Evolutionary conservation across 2,888 invertebrate species (phyloP).

Genomic region (Electrophaes corylata): DNA sequence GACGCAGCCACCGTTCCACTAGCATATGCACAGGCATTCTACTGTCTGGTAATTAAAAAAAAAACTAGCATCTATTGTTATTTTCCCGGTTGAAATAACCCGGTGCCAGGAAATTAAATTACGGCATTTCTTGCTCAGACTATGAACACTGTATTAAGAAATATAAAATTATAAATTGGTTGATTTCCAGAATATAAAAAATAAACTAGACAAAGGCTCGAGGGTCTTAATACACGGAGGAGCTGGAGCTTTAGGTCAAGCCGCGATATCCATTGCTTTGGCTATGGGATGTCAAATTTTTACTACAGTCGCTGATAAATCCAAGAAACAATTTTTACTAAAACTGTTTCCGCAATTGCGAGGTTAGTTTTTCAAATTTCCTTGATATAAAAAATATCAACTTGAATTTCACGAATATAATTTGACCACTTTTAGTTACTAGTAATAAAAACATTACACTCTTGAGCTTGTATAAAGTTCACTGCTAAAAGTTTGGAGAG

Average conservation of each 20-base stretch:
- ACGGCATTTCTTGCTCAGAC: too few relatives aligned
- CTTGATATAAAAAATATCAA: background rate
- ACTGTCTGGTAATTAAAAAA: slow-evolving; percentile 59
- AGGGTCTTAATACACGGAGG: slow-evolving; percentile 44
- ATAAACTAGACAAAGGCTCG: slow-evolving; percentile 26
- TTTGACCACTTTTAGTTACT: too few relatives aligned
- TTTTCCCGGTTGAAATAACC: too few relatives aligned
- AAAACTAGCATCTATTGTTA: too few relatives aligned
- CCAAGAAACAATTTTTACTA: slow-evolving; percentile 61
- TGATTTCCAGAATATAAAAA: slow-evolving; percentile 40
- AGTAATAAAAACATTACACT: too few relatives aligned
- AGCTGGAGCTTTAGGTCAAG: slow-evolving; percentile 65
- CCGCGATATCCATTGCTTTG: slow-evolving; percentile 57
- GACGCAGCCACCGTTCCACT: slow-evolving; percentile 91
- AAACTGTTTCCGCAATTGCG: slow-evolving; percentile 60
- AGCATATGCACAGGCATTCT: slow-evolving; percentile 85
- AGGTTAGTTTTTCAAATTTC: slow-evolving; percentile 46
- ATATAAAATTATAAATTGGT: background rate
- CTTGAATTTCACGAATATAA: too few relatives aligned
- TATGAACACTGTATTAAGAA: too few relatives aligned
- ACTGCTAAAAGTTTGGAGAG: too few relatives aligned
- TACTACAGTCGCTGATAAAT: slow-evolving; percentile 58
- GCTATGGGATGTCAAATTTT: slow-evolving; percentile 58
- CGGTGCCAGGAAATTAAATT: too few relatives aligned
- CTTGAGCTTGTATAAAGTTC: too few relatives aligned